phyloP scores from a whole-genome alignment of 1,140 invertebrate species.

The Rhyacophila brunnea region DNA sequence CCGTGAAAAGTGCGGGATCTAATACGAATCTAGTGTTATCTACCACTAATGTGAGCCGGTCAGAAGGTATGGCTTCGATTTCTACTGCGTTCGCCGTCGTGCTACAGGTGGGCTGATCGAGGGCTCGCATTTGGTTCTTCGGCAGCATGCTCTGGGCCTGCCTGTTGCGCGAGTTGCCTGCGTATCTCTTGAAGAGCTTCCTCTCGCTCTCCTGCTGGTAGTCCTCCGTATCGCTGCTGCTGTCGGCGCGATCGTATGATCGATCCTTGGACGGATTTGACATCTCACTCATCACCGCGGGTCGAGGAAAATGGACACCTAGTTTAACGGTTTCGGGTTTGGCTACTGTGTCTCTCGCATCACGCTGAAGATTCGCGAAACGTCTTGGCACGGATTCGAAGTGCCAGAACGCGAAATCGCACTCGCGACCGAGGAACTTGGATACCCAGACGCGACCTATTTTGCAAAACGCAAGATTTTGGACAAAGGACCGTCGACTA shows the following conservation, averaged over 20 bases:
- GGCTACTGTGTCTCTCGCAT: background rate
- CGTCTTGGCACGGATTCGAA: background rate
- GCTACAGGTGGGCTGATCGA: conserved; percentile 7
- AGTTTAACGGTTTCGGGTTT: conserved; percentile 7
- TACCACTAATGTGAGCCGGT: conserved; percentile 24
- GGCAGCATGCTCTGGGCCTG: background rate
- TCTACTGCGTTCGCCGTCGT: background rate
- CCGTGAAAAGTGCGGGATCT: conserved; percentile 86
- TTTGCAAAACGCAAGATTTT: conserved; percentile 10
- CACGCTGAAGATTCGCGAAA: background rate
- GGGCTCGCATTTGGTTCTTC: conserved; percentile 2
- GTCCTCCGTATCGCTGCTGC: conserved; percentile 34
- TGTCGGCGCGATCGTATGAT: conserved; percentile 24
- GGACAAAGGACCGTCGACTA: conserved; percentile 20
- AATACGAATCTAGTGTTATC: conserved; percentile 66
- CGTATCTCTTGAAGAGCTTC: conserved; percentile 15
- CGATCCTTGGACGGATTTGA: conserved; percentile 21
- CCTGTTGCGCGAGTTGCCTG: conserved; percentile 1
- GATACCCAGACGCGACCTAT: conserved; percentile 10
- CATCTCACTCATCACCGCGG: conserved; percentile 21
- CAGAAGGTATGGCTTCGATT: background rate
- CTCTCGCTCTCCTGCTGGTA: conserved; percentile 24
- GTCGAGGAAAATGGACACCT: background rate
- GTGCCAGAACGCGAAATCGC: background rate
- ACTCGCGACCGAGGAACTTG: background rate